Evolutionary conservation across 2,888 invertebrate genomes (phyloP), one percentile per base, ranked within the genome.

Genomic region (Spicauda simplicius): DNA sequence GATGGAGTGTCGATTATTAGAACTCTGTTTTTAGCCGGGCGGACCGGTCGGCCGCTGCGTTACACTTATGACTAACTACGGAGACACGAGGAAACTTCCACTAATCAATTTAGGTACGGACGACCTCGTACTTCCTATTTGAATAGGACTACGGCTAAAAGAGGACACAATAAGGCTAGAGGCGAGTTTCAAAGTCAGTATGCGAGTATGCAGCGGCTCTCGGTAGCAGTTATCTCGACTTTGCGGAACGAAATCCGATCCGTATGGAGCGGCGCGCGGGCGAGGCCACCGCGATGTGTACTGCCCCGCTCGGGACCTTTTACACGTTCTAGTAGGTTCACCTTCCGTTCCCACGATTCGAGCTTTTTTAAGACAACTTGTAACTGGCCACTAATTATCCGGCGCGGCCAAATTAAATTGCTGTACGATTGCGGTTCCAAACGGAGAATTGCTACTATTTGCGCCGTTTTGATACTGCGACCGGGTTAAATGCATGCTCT

Each of bases 201-300:
- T 81, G 79, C 80, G 83, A 83, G 82, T 85, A 85, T 85, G 87
- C 82, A 83, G 75, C 74, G 77, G 77, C 78, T 78, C 79, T 80
- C 74, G 77, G 76, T 77, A 77, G 75, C 84, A 88, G 88, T 80
- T 87, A 90, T 91, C 88, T 91, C 79, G 85, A 86, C 83, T 88
- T 91, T 91, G 90, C 92, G 91, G 92, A 92, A 92, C 85, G 91
- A 87, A 90, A 91, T 87, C 80, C 84, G 88, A 91, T 88, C 88
- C 80, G 85, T 81, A 83, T 83, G 79, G 84, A 82, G 86, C 84
- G 80, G 87, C 85, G 82, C 69, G 61, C 60, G 70, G 82, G 83
- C 89, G 87, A 90, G 90, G 89, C 82, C 90, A 78, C 75, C 80
- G 81, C 76, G 73, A 72, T 71, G 25, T 25, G 45, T 41, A 19